phyloP scores from a whole-genome alignment of 2,113 vertebrate species.

The Montifringilla adamsi region DNA sequence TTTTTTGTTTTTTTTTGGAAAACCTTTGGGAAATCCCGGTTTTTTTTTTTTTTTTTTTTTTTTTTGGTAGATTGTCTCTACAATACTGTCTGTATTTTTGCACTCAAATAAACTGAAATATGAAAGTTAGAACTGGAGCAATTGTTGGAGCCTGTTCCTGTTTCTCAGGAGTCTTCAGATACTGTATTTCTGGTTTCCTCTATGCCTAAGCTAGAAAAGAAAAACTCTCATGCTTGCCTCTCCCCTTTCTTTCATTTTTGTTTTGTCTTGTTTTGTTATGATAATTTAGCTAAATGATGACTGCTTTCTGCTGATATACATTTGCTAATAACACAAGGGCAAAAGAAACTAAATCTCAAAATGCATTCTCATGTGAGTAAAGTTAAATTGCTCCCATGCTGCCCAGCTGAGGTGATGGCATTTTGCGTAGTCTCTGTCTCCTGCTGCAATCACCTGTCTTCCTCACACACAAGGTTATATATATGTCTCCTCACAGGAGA shows the following conservation, averaged over 20 bases:
- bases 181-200: background rate
- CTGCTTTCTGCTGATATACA: background rate
- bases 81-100: background rate
- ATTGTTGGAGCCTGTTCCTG: background rate
- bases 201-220: background rate
- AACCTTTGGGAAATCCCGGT: background rate
- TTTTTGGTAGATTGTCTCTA: background rate
- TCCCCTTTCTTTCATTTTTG: accelerated
- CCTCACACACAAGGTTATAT: background rate
- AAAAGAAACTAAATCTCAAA: background rate
- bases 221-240: accelerated
- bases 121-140: background rate
- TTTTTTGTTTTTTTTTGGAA: no score
- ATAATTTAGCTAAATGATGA: background rate
- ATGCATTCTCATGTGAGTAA: background rate
- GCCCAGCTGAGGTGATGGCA: background rate
- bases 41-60: no score
- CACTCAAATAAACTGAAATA: background rate
- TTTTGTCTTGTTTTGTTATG: no score
- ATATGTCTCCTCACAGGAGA: background rate
- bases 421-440: background rate
- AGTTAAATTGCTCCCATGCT: background rate
- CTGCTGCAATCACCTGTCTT: background rate
- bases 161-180: background rate
- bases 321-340: background rate